Evolutionary conservation across 2,797 vertebrate genomes (phyloP).

Genomic region (Esox masquinongy): DNA sequence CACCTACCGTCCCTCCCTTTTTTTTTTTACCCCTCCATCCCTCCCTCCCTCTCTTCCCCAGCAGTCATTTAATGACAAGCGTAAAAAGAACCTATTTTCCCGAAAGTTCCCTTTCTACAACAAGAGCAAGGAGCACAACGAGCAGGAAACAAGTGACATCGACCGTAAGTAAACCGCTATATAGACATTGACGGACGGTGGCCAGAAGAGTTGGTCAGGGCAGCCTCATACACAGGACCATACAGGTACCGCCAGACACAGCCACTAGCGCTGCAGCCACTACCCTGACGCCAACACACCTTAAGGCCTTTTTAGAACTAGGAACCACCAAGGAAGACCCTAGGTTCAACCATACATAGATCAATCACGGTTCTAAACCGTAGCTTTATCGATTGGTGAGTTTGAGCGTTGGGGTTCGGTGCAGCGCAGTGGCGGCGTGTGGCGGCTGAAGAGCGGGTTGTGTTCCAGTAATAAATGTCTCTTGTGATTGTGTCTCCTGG

Average conservation of each 20-base stretch:
- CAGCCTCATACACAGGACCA: background rate
- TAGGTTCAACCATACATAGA: too few species aligned
- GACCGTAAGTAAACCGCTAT: constrained; percentile 90
- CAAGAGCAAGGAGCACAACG: constrained; percentile 99
- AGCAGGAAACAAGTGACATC: constrained; percentile 95
- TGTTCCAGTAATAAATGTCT: constrained; percentile 9
- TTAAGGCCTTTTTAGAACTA: too few species aligned
- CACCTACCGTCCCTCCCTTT: constrained; percentile 62
- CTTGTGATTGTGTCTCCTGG: constrained; percentile 3
- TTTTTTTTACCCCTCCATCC: constrained; percentile 45
- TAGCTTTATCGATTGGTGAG: background rate
- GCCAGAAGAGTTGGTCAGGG: background rate
- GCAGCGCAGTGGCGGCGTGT: background rate
- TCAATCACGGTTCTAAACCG: too few species aligned
- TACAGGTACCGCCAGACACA: background rate
- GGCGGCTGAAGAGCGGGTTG: background rate
- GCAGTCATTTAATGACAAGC: constrained; percentile 96
- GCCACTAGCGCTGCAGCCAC: background rate
- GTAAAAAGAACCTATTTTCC: constrained; percentile 99
- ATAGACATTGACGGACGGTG: background rate
- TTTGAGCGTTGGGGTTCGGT: background rate
- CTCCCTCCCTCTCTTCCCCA: constrained; percentile 86
- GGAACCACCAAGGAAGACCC: too few species aligned
- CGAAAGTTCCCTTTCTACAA: constrained; percentile 99
- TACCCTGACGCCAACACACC: too few species aligned